Evolutionary conservation across 1,140 invertebrate species (phyloP).

Genomic region (Euura lappo): DNA sequence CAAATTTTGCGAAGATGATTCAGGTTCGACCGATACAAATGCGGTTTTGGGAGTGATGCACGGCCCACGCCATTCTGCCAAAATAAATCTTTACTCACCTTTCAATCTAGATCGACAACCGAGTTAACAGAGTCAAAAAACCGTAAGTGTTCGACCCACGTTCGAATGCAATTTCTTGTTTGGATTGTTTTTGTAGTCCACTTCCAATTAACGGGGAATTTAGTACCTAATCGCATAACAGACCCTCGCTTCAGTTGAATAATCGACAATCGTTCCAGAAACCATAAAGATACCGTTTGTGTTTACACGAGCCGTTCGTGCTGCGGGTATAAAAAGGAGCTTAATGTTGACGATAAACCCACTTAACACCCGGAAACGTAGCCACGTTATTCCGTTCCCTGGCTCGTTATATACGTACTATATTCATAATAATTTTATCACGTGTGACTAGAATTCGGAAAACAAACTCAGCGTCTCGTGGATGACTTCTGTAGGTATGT

Average conservation of each 20-base stretch:
- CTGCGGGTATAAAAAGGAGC: background rate
- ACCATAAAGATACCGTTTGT: constrained; percentile 4
- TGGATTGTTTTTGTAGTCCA: too few relatives aligned
- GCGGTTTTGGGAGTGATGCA: too few relatives aligned
- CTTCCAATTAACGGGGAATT: too few relatives aligned
- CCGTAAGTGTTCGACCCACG: too few relatives aligned
- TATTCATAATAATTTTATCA: too few relatives aligned
- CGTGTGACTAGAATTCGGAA: too few relatives aligned
- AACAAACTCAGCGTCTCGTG: too few relatives aligned
- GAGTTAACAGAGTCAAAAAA: background rate
- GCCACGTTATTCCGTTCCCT: background rate
- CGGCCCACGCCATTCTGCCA: background rate
- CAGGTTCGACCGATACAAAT: background rate
- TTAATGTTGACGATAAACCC: background rate
- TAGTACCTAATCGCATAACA: too few relatives aligned
- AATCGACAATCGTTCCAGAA: background rate
- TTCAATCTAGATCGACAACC: background rate
- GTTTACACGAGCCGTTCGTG: constrained; percentile 14
- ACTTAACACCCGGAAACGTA: constrained; percentile 1
- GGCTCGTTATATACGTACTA: too few relatives aligned
- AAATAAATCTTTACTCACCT: background rate
- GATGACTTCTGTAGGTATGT: too few relatives aligned
- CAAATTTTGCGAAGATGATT: constrained; percentile 1
- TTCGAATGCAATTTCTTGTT: too few relatives aligned
- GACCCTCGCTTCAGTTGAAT: too few relatives aligned